phyloP scores from a whole-genome alignment of 1,140 invertebrate genomes.

The Zeugodacus cucurbitae region DNA sequence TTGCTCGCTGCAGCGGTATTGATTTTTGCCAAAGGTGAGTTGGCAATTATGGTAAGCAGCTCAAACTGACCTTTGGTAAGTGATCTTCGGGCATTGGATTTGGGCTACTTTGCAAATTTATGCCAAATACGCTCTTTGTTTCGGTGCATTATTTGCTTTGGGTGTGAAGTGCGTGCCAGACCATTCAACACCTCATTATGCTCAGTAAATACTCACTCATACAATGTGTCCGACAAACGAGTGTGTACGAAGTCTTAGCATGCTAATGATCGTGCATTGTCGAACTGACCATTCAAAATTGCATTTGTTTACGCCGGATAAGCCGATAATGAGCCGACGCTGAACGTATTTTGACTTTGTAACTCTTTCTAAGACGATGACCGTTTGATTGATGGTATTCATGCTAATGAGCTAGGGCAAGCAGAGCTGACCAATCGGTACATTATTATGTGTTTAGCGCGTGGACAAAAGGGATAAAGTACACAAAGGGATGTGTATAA shows the following conservation, averaged over 20 bases:
- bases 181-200: background rate
- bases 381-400: background rate
- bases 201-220: background rate
- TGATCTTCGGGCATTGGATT: background rate
- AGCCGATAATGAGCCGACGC: constrained; percentile 1
- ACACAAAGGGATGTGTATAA: background rate
- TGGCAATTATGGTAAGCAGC: background rate
- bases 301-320: background rate
- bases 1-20: background rate
- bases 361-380: constrained; percentile 4
- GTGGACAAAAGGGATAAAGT: constrained; percentile 5
- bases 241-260: background rate
- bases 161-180: background rate
- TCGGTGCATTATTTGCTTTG: background rate
- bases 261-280: background rate
- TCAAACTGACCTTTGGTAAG: constrained; percentile 25
- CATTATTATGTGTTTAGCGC: background rate
- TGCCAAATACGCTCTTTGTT: background rate
- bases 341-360: background rate
- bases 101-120: background rate
- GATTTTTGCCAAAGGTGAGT: background rate
- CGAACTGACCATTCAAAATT: background rate
- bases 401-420: background rate
- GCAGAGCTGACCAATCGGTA: background rate
- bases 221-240: background rate